These are phyloP conservation scores for Cosmorhoe ocellata DNA, from an alignment of 2,888 invertebrate species.

Conservation along the genomic window DNA sequence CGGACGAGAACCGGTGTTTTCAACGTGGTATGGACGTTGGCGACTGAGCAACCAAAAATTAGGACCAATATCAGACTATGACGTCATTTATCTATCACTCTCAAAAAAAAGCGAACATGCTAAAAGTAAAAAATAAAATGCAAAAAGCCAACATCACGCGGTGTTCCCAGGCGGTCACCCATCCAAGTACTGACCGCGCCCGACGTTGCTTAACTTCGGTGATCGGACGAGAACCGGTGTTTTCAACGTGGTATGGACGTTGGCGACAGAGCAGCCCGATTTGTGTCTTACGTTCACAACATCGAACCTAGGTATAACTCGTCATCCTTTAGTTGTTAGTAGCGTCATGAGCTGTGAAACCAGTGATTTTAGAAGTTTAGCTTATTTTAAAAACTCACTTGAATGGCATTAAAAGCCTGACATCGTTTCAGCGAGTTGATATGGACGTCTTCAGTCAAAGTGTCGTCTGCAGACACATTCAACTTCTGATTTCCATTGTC, in stretches of 20 bases:
- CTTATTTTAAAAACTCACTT: no score
- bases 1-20: conserved; percentile 72
- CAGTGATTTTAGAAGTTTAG: no score
- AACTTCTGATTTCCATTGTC: conserved; percentile 51
- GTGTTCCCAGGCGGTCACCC: conserved; percentile 73
- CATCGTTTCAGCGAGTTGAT: conserved; percentile 70
- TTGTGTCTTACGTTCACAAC: no score
- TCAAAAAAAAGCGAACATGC: no score
- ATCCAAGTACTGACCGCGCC: conserved; percentile 73
- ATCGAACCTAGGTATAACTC: no score
- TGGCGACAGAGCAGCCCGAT: conserved; percentile 26
- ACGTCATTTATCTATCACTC: no score
- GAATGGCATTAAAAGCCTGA: conserved; percentile 78
- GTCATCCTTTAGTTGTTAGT: no score
- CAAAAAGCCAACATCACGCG: conserved; percentile 46
- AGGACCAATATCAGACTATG: no score
- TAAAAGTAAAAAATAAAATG: neutral
- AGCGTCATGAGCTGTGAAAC: no score
- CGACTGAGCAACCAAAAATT: conserved; percentile 18
- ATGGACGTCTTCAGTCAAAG: conserved; percentile 58
- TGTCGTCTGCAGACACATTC: conserved; percentile 57
- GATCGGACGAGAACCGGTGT: conserved; percentile 73
- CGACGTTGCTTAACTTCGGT: conserved; percentile 73
- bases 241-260: conserved; percentile 54
- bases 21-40: conserved; percentile 50